Conservation (phyloP, 2,888 invertebrate genomes). For the Amiota communis region DNA sequence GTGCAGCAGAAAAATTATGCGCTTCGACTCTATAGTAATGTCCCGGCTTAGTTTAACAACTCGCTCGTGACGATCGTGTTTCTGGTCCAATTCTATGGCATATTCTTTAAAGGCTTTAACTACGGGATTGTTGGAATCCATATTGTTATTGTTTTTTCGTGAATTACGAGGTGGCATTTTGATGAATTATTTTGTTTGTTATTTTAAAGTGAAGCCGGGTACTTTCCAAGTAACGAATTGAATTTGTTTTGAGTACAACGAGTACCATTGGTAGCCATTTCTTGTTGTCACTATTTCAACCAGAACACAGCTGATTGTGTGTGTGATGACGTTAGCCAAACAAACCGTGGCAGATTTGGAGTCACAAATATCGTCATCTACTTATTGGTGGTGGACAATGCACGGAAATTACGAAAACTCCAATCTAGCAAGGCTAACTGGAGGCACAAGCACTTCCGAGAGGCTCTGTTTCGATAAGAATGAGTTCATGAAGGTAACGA, state of each 20-base stretch:
- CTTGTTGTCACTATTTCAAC: background rate
- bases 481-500: constrained; percentile 71
- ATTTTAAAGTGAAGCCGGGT: background rate
- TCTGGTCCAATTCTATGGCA: constrained; percentile 80
- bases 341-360: constrained; percentile 45
- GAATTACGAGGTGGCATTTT: constrained; percentile 54
- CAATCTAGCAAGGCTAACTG: constrained; percentile 33
- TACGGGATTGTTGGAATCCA: constrained; percentile 67
- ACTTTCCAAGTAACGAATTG: background rate
- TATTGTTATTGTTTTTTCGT: constrained; percentile 43
- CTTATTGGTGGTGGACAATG: constrained; percentile 38
- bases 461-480: constrained; percentile 71
- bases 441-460: constrained; percentile 51
- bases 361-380: no score
- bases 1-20: constrained; percentile 90
- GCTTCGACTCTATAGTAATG: constrained; percentile 91
- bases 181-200: background rate
- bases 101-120: constrained; percentile 76
- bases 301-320: background rate
- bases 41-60: constrained; percentile 87
- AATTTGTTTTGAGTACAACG: background rate
- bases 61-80: constrained; percentile 88
- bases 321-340: background rate
- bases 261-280: background rate
- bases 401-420: constrained; percentile 45